Conservation (phyloP, 30 jellyfish, hydroid and myxozoan species). For the Nemopilema nomurai region DNA sequence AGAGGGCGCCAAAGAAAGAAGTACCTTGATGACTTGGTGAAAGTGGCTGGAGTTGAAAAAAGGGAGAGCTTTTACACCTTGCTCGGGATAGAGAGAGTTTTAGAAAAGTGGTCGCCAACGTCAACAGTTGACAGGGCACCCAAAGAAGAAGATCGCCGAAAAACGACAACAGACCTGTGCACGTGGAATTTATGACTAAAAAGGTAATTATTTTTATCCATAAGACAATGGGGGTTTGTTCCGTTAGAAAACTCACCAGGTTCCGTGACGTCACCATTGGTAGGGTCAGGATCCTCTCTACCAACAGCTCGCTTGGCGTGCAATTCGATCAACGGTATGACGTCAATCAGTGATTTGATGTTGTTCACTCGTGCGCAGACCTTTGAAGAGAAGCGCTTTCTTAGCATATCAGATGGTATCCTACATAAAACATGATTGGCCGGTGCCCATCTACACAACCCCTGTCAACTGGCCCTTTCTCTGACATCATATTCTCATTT, state of each 20-base stretch:
- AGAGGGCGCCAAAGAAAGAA: not conserved
- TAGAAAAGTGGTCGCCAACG: conserved; percentile 36
- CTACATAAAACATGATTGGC: too few species aligned
- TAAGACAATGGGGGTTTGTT: not conserved
- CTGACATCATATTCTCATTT: too few species aligned
- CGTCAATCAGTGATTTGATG: conserved; percentile 34
- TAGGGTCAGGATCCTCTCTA: not conserved
- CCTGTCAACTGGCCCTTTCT: too few species aligned
- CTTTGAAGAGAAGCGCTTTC: not conserved
- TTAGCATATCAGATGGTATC: too few species aligned
- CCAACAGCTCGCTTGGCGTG: conserved; percentile 27
- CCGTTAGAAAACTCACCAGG: not conserved
- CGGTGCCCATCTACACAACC: too few species aligned
- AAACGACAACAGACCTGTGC: not conserved
- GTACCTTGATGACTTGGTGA: not conserved
- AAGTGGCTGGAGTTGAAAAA: not conserved
- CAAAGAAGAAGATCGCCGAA: not conserved
- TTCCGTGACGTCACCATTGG: not conserved
- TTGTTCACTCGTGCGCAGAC: conserved; percentile 51
- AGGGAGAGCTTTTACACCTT: conserved; percentile 38
- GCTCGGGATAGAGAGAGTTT: not conserved
- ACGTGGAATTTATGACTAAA: not conserved
- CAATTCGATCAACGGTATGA: conserved; percentile 20
- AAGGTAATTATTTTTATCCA: not conserved
- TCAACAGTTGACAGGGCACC: not conserved